A percentile compares a stretch with the other conserved stretches of the same genome.
phyloP scores from a whole-genome alignment of 2,888 invertebrate genomes.

The Sinohyriopsis cumingii region DNA sequence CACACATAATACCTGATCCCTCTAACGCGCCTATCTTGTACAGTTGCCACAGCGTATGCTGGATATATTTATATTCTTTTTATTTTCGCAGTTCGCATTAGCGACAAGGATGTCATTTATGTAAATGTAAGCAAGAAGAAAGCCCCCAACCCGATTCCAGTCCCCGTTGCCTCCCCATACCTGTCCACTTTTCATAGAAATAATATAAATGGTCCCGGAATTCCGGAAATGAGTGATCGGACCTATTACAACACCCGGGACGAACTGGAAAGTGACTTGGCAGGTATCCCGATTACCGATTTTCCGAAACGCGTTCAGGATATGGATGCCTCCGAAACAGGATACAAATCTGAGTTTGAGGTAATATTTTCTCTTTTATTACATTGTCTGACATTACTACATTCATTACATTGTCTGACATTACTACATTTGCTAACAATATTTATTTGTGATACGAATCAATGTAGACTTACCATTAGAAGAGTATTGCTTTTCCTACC shows the following conservation, averaged over 20 bases:
- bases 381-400: slow-evolving; percentile 4
- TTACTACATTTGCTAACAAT: background rate
- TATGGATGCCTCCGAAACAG: slow-evolving; percentile 30
- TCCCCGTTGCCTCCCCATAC: slow-evolving; percentile 36
- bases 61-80: no score
- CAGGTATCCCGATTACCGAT: slow-evolving; percentile 31
- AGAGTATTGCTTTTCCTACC: no score
- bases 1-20: no score
- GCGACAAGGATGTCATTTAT: slow-evolving; percentile 35
- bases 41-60: no score
- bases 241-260: slow-evolving; percentile 36
- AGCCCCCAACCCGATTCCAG: slow-evolving; percentile 25
- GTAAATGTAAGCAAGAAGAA: slow-evolving; percentile 35
- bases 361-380: slow-evolving; percentile 15
- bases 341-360: slow-evolving; percentile 37
- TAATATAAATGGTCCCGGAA: background rate
- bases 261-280: slow-evolving; percentile 5
- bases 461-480: no score
- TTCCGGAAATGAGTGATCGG: slow-evolving; percentile 4
- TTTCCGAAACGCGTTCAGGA: slow-evolving; percentile 38
- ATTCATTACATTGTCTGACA: slow-evolving; percentile 8
- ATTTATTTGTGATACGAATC: no score
- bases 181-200: slow-evolving; percentile 28
- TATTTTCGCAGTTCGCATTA: slow-evolving; percentile 23
- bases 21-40: no score